Conservation (phyloP, 2,113 vertebrate genomes). For the Salminus brasiliensis region DNA sequence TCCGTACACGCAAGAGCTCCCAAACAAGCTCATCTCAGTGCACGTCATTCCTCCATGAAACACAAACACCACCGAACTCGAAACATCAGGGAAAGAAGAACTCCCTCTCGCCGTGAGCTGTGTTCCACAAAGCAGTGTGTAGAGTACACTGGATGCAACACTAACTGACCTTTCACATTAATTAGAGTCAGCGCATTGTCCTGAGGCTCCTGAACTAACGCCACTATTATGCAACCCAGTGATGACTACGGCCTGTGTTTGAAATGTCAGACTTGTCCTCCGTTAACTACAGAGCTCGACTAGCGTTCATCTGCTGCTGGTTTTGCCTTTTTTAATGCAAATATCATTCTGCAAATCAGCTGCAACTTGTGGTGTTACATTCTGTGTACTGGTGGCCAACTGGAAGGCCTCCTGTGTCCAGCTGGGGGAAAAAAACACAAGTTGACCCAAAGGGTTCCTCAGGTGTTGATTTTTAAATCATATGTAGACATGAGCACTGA, state of each 20-base stretch:
- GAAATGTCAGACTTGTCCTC: conserved; percentile 68
- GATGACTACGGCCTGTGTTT: conserved; percentile 63
- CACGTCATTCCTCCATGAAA: neutral
- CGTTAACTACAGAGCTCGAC: conserved; percentile 54
- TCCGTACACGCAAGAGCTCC: conserved; percentile 21
- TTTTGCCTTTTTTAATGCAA: conserved; percentile 44
- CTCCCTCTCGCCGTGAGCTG: conserved; percentile 57
- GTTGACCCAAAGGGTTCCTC: neutral
- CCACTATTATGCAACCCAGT: conserved; percentile 68
- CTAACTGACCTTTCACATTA: conserved; percentile 75
- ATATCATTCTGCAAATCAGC: conserved; percentile 44
- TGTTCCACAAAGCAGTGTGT: conserved; percentile 58
- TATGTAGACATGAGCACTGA: neutral
- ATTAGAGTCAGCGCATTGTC: conserved; percentile 64
- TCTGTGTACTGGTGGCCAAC: neutral
- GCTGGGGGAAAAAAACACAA: neutral
- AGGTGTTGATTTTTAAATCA: neutral
- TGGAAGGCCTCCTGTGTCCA: neutral
- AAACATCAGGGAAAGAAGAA: conserved; percentile 47
- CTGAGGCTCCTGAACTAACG: conserved; percentile 62
- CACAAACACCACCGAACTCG: neutral
- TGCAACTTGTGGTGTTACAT: neutral
- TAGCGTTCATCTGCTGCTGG: conserved; percentile 20
- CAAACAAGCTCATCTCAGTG: conserved; percentile 34
- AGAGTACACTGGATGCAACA: conserved; percentile 54